Conservation (phyloP, 1,140 invertebrate genomes). For the Papilio machaon region DNA sequence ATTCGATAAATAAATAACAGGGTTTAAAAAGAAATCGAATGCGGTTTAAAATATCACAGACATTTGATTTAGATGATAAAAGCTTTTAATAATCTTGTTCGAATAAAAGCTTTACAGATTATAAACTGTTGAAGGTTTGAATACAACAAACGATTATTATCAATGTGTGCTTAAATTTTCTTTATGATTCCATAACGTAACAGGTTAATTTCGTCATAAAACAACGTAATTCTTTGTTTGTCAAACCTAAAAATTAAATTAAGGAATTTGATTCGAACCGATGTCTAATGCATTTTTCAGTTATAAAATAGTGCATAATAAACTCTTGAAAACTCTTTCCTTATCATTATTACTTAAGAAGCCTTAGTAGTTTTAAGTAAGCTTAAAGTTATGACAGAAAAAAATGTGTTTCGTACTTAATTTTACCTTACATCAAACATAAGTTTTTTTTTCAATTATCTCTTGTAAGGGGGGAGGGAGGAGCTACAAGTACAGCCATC, state of each 20-base stretch:
- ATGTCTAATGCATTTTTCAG: no score
- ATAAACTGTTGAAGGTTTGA: slow-evolving; percentile 1
- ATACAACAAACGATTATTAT: not conserved
- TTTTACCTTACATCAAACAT: not conserved
- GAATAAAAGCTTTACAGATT: slow-evolving; percentile 6
- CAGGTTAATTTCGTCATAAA: not conserved
- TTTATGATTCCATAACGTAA: not conserved
- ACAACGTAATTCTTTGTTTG: no score
- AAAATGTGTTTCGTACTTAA: no score
- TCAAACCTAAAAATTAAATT: no score
- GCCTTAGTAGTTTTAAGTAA: no score
- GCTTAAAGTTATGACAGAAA: no score
- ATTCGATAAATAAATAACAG: slow-evolving; percentile 11
- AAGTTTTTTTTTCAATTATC: not conserved
- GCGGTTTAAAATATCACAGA: slow-evolving; percentile 10
- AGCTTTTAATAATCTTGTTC: not conserved
- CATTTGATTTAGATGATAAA: slow-evolving; percentile 14
- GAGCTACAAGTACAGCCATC: not conserved
- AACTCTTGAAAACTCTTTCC: no score
- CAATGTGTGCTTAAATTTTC: not conserved
- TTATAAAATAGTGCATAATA: no score
- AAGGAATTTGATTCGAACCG: no score
- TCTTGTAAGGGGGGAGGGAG: not conserved
- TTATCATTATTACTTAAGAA: no score
- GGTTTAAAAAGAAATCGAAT: slow-evolving; percentile 10